These are phyloP conservation scores for Camponotus floridanus DNA, from an alignment of 1,140 invertebrate genomes.

Conservation along the genomic window DNA sequence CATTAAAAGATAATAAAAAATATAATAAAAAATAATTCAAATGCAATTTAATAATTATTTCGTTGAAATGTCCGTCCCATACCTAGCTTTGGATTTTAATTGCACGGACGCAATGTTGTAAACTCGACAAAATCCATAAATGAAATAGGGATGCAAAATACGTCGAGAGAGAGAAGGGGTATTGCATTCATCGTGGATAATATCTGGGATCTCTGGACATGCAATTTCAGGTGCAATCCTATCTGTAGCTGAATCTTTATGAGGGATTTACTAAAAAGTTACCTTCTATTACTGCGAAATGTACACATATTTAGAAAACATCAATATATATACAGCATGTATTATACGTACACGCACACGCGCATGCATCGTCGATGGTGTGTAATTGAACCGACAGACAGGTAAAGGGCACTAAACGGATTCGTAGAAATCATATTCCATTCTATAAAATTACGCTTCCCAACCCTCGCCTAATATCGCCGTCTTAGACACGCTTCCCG, in stretches of 20 bases:
- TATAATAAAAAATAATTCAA: neutral
- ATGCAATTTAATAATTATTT: neutral
- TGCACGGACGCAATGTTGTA: neutral
- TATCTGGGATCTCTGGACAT: constrained; percentile 34
- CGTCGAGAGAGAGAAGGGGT: neutral
- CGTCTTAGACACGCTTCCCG: constrained; percentile 22
- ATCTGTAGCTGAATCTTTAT: constrained; percentile 55
- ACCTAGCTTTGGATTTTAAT: neutral
- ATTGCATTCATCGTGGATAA: neutral
- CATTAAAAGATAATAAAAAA: no score
- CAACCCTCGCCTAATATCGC: constrained; percentile 46
- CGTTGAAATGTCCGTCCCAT: neutral
- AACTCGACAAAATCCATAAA: neutral
- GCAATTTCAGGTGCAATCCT: constrained; percentile 60
- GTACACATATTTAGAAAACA: constrained; percentile 43
- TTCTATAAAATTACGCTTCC: constrained; percentile 80
- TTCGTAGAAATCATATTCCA: constrained; percentile 81
- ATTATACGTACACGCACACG: neutral
- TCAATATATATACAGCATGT: neutral
- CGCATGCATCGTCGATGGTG: constrained; percentile 18
- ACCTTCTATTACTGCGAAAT: constrained; percentile 3
- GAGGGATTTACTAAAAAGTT: constrained; percentile 56
- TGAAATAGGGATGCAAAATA: constrained; percentile 1
- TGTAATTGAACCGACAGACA: constrained; percentile 77
- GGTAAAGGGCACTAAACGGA: constrained; percentile 79